Evolutionary conservation across 2,113 vertebrate species (phyloP), one percentile per base, ranked within the genome.

Genomic region (Ageneiosus marmoratus): DNA sequence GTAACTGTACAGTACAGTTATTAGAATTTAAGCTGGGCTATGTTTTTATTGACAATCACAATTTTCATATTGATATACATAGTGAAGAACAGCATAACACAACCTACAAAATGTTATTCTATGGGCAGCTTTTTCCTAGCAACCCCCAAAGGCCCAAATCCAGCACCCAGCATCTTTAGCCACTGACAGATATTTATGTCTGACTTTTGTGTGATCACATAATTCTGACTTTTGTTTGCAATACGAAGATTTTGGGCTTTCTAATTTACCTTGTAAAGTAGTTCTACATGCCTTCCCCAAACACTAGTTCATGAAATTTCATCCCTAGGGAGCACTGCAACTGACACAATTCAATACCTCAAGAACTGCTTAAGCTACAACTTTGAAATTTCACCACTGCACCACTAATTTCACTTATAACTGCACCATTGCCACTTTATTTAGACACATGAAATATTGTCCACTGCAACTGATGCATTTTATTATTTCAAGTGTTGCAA

Each of bases 221-320:
- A 16, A 37, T 37, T 8, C 13, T 29, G 1, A 67, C 63, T 67
- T 67, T 34, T 67, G 16, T 70, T 70, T 70, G 22, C 5, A 70
- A n/a, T n/a, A 69, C 37, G 20, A 5, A 34, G 7, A 67, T 37
- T 3, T 6, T 62, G 82, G 18, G 22, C 77, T 76, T 86, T 79
- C 88, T 89, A 77, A 77, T 89, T 89, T 90, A 87, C 83, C 85
- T 86, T 86, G 46, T 88, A 88, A 87, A 88, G 76, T 44, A 83
- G 90, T 92, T 12, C 79, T 85, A 83, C 85, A 81, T 86, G 78
- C 86, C 88, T 32, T 63, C 73, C 62, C 15, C 55, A 24, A 70
- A 46, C 73, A 85, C 84, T 87, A 44, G 24, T 44, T 88, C 37
- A 41, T 41, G 37, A 41, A 2, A 41, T 41, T 41, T 41, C 37